These are phyloP conservation scores for Drosophila kuntzei DNA, from an alignment of 2,888 invertebrate species.

Conservation along the genomic window DNA sequence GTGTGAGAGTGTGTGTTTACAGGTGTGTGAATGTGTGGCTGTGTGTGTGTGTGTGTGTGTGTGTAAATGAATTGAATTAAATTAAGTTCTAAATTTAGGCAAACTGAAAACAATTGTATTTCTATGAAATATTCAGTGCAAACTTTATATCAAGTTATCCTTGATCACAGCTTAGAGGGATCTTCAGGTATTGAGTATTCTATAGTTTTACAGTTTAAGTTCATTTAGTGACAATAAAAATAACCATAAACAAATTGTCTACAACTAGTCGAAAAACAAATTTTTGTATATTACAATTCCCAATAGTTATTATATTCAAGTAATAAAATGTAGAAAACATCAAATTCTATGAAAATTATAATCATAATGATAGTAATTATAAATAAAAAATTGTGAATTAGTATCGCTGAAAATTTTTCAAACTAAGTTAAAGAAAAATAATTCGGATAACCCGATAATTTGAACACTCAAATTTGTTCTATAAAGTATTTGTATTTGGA, in stretches of 20 bases:
- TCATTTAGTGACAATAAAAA: slow-evolving; percentile 56
- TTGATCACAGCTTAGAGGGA: slow-evolving; percentile 6
- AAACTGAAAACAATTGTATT: slow-evolving; percentile 47
- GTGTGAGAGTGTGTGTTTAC: not conserved
- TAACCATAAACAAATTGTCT: slow-evolving; percentile 6
- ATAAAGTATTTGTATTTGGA: too few relatives aligned
- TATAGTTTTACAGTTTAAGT: slow-evolving; percentile 80
- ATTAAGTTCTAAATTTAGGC: slow-evolving; percentile 35
- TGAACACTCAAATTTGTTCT: too few relatives aligned
- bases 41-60: slow-evolving; percentile 9
- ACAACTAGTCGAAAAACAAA: slow-evolving; percentile 10
- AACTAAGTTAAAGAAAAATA: not conserved
- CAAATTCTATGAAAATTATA: slow-evolving; percentile 1
- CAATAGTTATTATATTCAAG: slow-evolving; percentile 8
- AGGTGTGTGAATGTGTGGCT: not conserved
- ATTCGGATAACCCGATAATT: too few relatives aligned
- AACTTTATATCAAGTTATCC: slow-evolving; percentile 58
- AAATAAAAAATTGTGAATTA: not conserved
- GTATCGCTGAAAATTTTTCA: not conserved
- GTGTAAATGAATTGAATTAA: slow-evolving; percentile 4
- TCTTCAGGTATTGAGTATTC: slow-evolving; percentile 2
- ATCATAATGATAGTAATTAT: not conserved
- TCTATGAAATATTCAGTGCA: slow-evolving; percentile 69
- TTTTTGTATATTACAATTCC: slow-evolving; percentile 30
- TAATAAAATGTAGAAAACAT: slow-evolving; percentile 15